Percentiles rank a stretch among this genome's conserved stretches.
These are phyloP conservation scores for Calameuta filiformis DNA, from an alignment of 2,888 invertebrate species.

Conservation along the genomic window DNA sequence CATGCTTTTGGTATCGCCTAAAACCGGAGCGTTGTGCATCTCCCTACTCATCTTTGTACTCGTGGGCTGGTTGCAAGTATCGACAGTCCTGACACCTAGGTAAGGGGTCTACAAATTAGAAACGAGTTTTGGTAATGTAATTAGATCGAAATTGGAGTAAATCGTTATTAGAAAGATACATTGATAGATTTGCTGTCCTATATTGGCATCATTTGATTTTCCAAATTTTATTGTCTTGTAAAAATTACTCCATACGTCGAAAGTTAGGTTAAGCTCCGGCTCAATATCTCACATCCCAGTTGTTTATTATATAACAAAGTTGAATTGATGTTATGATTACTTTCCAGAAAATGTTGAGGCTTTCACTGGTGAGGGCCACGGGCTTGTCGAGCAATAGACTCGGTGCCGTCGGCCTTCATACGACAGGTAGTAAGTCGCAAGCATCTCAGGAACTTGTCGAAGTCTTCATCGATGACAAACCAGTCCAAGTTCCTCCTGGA, in stretches of 20 bases:
- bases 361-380: slow-evolving; percentile 76
- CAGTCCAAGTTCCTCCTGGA: slow-evolving; percentile 93
- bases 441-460: slow-evolving; percentile 82
- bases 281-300: slow-evolving; percentile 17
- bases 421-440: slow-evolving; percentile 54
- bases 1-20: too few relatives aligned
- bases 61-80: neutral
- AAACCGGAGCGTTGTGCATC: too few relatives aligned
- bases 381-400: slow-evolving; percentile 64
- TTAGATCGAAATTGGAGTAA: slow-evolving; percentile 7
- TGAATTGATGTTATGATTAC: slow-evolving; percentile 24
- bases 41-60: too few relatives aligned
- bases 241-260: neutral
- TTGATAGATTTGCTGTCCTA: neutral
- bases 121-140: slow-evolving; percentile 26
- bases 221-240: neutral
- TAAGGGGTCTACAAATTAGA: slow-evolving; percentile 26
- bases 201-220: neutral
- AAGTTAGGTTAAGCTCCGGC: slow-evolving; percentile 17
- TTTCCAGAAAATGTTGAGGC: slow-evolving; percentile 76
- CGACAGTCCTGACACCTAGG: slow-evolving; percentile 37
- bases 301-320: slow-evolving; percentile 46
- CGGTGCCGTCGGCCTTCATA: slow-evolving; percentile 58
- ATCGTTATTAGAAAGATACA: neutral
- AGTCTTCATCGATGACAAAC: slow-evolving; percentile 97